These are phyloP conservation scores for Brachionus plicatilis DNA, from an alignment of 1,140 invertebrate species.

Conservation along the genomic window DNA sequence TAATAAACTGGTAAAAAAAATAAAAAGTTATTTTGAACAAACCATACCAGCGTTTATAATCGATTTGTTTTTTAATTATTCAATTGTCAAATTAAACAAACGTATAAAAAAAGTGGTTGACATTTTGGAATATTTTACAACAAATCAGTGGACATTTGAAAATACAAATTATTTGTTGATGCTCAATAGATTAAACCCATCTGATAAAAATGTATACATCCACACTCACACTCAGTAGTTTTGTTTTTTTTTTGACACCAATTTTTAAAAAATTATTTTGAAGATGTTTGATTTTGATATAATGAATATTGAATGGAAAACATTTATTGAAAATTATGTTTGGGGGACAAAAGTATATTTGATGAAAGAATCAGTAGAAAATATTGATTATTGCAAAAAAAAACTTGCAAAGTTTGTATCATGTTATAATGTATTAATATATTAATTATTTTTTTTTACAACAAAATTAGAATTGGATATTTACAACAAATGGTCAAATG, in stretches of 20 bases:
- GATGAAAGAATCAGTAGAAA: constrained; percentile 49
- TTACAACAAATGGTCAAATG: too few species aligned
- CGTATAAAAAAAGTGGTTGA: constrained; percentile 68
- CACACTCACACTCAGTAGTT: too few species aligned
- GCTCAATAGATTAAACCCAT: constrained; percentile 57
- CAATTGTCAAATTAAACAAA: constrained; percentile 70
- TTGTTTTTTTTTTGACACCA: too few species aligned
- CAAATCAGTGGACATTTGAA: constrained; percentile 72
- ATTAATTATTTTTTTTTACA: too few species aligned
- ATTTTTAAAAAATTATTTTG: too few species aligned
- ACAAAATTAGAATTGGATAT: too few species aligned
- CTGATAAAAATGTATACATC: constrained; percentile 45
- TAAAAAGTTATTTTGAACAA: constrained; percentile 46
- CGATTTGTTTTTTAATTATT: constrained; percentile 58
- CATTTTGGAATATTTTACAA: constrained; percentile 71
- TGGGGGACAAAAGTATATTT: constrained; percentile 50
- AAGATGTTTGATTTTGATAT: constrained; percentile 50
- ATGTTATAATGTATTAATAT: too few species aligned
- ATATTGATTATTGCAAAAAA: background rate
- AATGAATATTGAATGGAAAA: constrained; percentile 47
- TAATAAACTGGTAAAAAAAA: constrained; percentile 40
- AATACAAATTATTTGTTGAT: constrained; percentile 68
- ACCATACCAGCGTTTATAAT: constrained; percentile 51
- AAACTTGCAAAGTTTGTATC: background rate
- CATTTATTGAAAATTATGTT: constrained; percentile 51